Conservation (phyloP, 2,113 vertebrate species). For the Coracopsis vasa region DNA sequence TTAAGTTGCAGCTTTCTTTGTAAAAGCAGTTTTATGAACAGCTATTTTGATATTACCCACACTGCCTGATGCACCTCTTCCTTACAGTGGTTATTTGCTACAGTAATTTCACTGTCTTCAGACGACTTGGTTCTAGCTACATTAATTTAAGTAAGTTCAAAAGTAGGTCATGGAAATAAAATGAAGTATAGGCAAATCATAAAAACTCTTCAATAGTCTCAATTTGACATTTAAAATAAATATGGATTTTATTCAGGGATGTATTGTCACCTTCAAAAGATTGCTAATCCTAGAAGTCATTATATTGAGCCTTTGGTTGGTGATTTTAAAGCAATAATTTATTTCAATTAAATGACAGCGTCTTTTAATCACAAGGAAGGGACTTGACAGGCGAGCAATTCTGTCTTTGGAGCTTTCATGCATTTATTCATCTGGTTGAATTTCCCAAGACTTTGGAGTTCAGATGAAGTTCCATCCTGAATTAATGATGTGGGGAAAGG, state of each 20-base stretch:
- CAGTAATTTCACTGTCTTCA: constrained; percentile 19
- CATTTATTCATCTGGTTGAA: constrained; percentile 38
- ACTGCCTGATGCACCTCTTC: neutral
- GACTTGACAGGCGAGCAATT: constrained; percentile 45
- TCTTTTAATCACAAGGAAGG: constrained; percentile 57
- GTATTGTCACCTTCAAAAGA: constrained; percentile 21
- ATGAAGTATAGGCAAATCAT: neutral
- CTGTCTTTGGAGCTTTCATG: constrained; percentile 27
- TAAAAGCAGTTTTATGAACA: neutral
- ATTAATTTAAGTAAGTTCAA: constrained; percentile 28
- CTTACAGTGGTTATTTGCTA: neutral
- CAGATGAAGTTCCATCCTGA: neutral
- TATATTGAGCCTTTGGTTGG: neutral
- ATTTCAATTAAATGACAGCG: constrained; percentile 62
- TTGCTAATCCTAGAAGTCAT: constrained; percentile 33
- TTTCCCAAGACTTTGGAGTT: constrained; percentile 27
- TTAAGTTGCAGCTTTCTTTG: neutral
- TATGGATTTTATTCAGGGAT: constrained; percentile 16
- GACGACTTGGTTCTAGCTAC: neutral
- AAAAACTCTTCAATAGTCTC: constrained; percentile 19
- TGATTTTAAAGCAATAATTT: constrained; percentile 50
- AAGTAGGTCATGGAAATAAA: constrained; percentile 29
- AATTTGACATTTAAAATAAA: constrained; percentile 38
- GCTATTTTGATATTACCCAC: neutral
- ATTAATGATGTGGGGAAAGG: neutral